These are phyloP conservation scores for Falco cherrug DNA, from an alignment of 2,797 vertebrate genomes.

Conservation along the genomic window DNA sequence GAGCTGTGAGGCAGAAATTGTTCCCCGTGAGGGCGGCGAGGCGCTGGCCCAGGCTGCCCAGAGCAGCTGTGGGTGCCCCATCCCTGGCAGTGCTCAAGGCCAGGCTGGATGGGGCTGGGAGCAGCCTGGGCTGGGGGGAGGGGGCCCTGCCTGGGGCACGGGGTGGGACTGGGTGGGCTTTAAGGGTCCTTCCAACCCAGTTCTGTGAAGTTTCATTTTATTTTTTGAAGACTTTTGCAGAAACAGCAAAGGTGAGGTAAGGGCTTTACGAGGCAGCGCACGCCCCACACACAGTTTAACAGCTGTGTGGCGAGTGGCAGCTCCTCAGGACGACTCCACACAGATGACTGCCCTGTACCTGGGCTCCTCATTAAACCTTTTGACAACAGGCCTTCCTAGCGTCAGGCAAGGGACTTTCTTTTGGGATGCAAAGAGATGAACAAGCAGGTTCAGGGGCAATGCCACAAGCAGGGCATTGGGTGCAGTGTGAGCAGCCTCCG, in stretches of 20 bases:
- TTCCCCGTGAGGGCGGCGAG: too few species aligned
- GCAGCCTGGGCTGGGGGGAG: too few species aligned
- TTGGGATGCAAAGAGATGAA: not conserved
- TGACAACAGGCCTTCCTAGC: not conserved
- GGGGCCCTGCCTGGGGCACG: too few species aligned
- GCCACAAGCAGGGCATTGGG: not conserved
- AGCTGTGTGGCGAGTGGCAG: not conserved
- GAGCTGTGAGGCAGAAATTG: too few species aligned
- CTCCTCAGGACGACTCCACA: not conserved
- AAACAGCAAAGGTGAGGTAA: not conserved
- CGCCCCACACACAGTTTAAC: rapidly evolving
- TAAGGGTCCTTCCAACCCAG: too few species aligned
- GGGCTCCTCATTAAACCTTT: not conserved
- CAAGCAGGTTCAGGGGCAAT: rapidly evolving
- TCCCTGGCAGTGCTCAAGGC: too few species aligned
- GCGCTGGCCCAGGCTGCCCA: too few species aligned
- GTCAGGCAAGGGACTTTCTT: not conserved
- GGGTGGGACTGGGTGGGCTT: too few species aligned
- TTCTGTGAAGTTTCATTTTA: not conserved
- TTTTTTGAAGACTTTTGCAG: not conserved
- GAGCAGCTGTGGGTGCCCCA: too few species aligned
- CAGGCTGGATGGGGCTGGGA: too few species aligned
- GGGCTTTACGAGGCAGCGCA: not conserved
- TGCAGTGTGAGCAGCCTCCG: rapidly evolving
- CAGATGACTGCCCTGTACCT: not conserved